These are phyloP conservation scores for Macrosoma leucophasiata DNA, from an alignment of 2,888 invertebrate species.

Conservation along the genomic window DNA sequence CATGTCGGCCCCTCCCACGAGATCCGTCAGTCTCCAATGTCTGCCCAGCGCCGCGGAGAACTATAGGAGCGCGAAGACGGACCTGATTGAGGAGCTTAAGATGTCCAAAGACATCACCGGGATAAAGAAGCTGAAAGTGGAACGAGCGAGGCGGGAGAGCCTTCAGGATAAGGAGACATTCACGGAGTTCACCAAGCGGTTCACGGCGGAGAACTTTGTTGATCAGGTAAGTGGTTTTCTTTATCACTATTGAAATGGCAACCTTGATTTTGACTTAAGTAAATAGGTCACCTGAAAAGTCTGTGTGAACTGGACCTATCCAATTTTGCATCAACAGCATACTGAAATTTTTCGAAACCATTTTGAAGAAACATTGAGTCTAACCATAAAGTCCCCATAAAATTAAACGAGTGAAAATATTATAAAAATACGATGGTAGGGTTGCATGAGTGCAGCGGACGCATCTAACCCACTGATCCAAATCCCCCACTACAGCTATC, in stretches of 20 bases:
- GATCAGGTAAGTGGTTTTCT: conserved; percentile 83
- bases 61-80: conserved; percentile 85
- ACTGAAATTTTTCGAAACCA: too few relatives aligned
- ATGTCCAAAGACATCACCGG: conserved; percentile 94
- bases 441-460: too few relatives aligned
- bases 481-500: conserved; percentile 28
- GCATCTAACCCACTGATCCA: conserved; percentile 51
- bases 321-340: too few relatives aligned
- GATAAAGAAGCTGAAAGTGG: conserved; percentile 94
- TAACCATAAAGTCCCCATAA: too few relatives aligned
- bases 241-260: conserved; percentile 8
- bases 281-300: too few relatives aligned
- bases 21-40: conserved; percentile 86
- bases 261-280: conserved; percentile 1
- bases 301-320: too few relatives aligned
- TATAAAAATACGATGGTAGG: too few relatives aligned
- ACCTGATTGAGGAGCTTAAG: conserved; percentile 93
- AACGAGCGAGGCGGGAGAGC: conserved; percentile 89
- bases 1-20: conserved; percentile 83
- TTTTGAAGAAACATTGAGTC: too few relatives aligned
- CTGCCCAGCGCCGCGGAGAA: conserved; percentile 79
- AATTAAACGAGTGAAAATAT: too few relatives aligned
- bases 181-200: conserved; percentile 88
- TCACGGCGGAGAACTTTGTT: conserved; percentile 90
- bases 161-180: conserved; percentile 88